Base-by-base conservation (phyloP, 1,140 invertebrate genomes). In the Drosophila auraria region DNA sequence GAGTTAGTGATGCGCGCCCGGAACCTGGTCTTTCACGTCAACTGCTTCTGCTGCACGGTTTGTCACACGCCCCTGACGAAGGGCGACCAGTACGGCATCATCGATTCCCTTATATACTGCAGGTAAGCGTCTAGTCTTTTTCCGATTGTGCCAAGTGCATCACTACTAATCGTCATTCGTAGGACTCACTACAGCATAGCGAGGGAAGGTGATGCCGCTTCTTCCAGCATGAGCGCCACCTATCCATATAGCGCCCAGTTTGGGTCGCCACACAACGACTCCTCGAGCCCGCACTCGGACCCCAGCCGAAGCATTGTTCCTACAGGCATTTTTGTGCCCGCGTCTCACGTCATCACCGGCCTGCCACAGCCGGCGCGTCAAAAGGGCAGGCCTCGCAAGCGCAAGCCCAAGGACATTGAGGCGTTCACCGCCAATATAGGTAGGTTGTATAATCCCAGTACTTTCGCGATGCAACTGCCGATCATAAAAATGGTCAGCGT, bases 1-100 rank as follows among this genome's bases (percentile, higher is more conserved):
- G 98, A 99, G 94, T 93, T 99, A 84, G 98, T 99, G 89, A 99
- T 99, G 98, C 94, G 98, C 62, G 98, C 98, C 5, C 94, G 97
- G 15, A 97, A 98, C 79, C 95, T 97, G 78, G 98, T 99, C 59
- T 99, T 98, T 94, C 98, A 99, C 94, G 96, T 99, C 42, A 96
- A 97, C 82, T 99, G 98, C 94, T 99, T 99, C 94, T 97, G 96
- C 7, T 99, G 98, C 93, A 96, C 97, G 15, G 95, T 97, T n/a
- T 99, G 98, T 94, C 96, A 96, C 92, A 94, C 96, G 15, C 95
- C 96, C 3, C 94, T 97, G 50, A 97, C 96, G 47, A 97, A 97
- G 93, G 97, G 98, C 17, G 98, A 99, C 93, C 97, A 98, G 80
- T 99, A 98, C 93, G 98, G 98, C 42, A 97, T 98, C 94, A 95